These are phyloP conservation scores for Rotaria macrura DNA, from an alignment of 2,888 invertebrate genomes.

Conservation along the genomic window DNA sequence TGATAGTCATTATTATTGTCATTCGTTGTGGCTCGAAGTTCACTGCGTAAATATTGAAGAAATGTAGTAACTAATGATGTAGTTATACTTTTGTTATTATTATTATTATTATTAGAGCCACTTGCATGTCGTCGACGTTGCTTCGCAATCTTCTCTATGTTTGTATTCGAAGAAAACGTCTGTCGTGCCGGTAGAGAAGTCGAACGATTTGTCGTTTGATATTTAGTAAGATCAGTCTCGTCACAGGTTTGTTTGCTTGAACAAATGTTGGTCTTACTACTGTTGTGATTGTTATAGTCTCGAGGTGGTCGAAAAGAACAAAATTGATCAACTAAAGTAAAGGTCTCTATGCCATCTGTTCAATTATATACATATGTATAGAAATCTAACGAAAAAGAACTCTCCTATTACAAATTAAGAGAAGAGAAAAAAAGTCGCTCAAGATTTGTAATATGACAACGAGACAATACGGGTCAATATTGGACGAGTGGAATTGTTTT, in stretches of 20 bases:
- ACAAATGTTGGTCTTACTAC: neutral
- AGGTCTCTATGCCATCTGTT: neutral
- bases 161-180: neutral
- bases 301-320: neutral
- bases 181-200: neutral
- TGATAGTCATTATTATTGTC: neutral
- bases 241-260: neutral
- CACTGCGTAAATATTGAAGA: neutral
- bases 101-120: neutral
- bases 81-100: neutral
- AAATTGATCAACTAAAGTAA: neutral
- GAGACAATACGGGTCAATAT: neutral
- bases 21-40: neutral
- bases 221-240: neutral
- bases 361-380: neutral
- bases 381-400: too few relatives aligned
- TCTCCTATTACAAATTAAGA: too few relatives aligned
- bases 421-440: too few relatives aligned
- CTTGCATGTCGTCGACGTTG: slow-evolving; percentile 5
- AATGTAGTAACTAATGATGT: slow-evolving; percentile 4
- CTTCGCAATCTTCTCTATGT: neutral
- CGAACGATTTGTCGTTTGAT: neutral
- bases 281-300: neutral
- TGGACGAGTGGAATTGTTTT: neutral
- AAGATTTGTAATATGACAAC: neutral